phyloP scores from a whole-genome alignment of 2,797 vertebrate species.

The Prionace glauca region DNA sequence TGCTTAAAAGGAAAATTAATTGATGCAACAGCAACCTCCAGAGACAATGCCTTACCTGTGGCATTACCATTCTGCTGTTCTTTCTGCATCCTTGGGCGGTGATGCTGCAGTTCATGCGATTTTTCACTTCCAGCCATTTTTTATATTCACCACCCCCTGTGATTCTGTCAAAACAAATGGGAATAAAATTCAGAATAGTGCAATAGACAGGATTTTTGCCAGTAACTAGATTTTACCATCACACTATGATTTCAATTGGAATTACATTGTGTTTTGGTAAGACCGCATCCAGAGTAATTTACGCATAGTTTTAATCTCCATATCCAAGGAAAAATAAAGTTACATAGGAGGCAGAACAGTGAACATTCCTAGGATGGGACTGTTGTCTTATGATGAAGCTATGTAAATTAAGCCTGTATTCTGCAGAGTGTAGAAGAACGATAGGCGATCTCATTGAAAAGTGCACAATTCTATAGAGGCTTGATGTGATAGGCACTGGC shows the following conservation, averaged over 20 bases:
- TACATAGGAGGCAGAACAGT: background rate
- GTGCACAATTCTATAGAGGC: background rate
- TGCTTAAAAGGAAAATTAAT: background rate
- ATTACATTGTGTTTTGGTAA: background rate
- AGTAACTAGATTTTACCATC: background rate
- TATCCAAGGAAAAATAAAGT: background rate
- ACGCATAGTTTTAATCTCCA: too few species aligned
- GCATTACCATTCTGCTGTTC: slow-evolving; percentile 85
- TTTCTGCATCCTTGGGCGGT: slow-evolving; percentile 70
- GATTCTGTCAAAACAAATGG: slow-evolving; percentile 50
- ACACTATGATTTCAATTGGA: background rate
- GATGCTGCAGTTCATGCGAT: slow-evolving; percentile 76
- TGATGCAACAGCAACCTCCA: background rate
- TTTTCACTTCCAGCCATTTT: slow-evolving; percentile 96
- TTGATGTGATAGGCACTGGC: too few species aligned
- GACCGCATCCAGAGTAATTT: background rate
- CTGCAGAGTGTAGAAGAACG: background rate
- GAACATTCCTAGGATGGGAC: background rate
- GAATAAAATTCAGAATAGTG: slow-evolving; percentile 1
- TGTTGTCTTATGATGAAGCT: background rate
- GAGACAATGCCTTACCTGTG: slow-evolving; percentile 60
- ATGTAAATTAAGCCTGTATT: background rate
- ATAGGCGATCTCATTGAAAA: background rate
- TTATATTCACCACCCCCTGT: slow-evolving; percentile 55
- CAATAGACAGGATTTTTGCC: background rate